phyloP scores from a whole-genome alignment of 2,888 invertebrate species.

The Tipula vernalis region DNA sequence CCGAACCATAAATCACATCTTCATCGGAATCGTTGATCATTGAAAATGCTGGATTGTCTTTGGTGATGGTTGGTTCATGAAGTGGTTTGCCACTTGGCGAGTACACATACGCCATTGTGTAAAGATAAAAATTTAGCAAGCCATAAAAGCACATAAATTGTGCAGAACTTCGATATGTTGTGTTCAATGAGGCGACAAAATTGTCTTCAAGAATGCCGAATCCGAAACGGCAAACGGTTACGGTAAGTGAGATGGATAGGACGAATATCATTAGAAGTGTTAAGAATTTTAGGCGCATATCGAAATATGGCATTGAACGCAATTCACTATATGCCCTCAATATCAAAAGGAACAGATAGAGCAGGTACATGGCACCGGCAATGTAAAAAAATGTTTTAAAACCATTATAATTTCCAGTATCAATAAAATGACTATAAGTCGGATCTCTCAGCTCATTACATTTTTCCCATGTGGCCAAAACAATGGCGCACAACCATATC shows the following conservation, averaged over 20 bases:
- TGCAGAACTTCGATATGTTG: slow-evolving; percentile 81
- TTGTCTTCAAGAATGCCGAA: slow-evolving; percentile 85
- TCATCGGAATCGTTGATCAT: slow-evolving; percentile 98
- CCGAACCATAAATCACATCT: slow-evolving; percentile 88
- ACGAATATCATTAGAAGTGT: slow-evolving; percentile 77
- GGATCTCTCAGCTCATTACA: slow-evolving; percentile 81
- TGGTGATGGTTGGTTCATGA: slow-evolving; percentile 81
- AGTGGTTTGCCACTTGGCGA: slow-evolving; percentile 71
- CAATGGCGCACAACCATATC: slow-evolving; percentile 76
- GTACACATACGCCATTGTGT: slow-evolving; percentile 89
- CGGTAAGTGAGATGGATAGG: slow-evolving; percentile 55
- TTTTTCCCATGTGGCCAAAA: slow-evolving; percentile 81
- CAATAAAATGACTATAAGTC: slow-evolving; percentile 80
- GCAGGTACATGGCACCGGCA: slow-evolving; percentile 68
- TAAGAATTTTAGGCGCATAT: slow-evolving; percentile 81
- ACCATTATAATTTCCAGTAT: slow-evolving; percentile 68
- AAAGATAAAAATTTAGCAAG: slow-evolving; percentile 84
- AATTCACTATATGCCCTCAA: slow-evolving; percentile 87
- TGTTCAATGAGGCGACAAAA: slow-evolving; percentile 78
- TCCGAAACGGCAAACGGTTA: slow-evolving; percentile 75
- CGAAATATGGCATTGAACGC: slow-evolving; percentile 94
- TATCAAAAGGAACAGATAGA: slow-evolving; percentile 72
- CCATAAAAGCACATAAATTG: slow-evolving; percentile 95
- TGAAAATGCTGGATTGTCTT: slow-evolving; percentile 95
- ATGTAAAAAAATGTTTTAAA: slow-evolving; percentile 86